Conservation (phyloP, 92 coral and sea anemone genomes). For the Palythoa grandis region DNA sequence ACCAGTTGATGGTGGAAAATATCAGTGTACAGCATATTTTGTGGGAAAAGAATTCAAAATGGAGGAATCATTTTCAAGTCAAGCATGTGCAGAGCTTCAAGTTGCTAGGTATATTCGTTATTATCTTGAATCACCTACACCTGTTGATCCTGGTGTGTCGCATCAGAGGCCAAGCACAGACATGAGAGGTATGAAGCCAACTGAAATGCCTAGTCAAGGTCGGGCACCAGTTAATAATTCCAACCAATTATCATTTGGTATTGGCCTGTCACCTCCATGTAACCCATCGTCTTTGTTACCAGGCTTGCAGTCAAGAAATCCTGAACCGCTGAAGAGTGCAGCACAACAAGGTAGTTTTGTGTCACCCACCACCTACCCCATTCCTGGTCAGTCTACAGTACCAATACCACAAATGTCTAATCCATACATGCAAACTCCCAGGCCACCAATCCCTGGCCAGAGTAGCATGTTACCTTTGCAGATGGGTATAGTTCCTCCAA, state of each 20-base stretch:
- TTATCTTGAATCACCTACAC: constrained; percentile 21
- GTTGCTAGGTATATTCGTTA: constrained; percentile 67
- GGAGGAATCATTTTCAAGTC: constrained; percentile 53
- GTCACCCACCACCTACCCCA: neutral
- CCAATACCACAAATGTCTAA: neutral
- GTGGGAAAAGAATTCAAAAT: constrained; percentile 65
- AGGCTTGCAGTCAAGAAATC: neutral
- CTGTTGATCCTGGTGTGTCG: neutral
- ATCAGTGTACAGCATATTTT: constrained; percentile 66
- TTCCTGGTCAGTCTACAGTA: neutral
- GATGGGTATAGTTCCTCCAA: no score
- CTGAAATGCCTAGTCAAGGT: neutral
- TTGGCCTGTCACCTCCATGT: neutral
- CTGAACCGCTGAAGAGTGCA: neutral
- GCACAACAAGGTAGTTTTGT: neutral
- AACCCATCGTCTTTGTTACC: no score
- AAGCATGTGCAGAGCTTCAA: constrained; percentile 73
- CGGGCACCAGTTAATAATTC: neutral
- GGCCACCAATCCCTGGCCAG: neutral
- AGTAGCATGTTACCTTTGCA: neutral
- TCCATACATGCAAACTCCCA: neutral
- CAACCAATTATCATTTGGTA: neutral
- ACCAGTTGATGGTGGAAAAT: constrained; percentile 11
- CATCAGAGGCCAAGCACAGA: neutral
- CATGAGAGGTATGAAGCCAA: neutral